Evolutionary conservation across 2,888 invertebrate genomes (phyloP), one percentile per base, ranked within the genome.

Genomic region (Laspeyria flexula): DNA sequence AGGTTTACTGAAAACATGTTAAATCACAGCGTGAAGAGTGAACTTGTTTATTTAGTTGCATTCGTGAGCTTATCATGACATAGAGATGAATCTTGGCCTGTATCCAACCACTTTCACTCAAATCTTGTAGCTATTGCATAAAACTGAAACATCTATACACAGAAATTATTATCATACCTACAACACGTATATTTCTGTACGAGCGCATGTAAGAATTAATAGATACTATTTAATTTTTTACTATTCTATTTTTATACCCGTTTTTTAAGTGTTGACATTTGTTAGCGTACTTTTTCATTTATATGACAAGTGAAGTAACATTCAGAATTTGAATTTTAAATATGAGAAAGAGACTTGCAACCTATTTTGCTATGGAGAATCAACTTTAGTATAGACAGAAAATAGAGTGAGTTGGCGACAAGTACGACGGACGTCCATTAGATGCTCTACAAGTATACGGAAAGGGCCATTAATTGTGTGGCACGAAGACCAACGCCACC

Each of bases 31-130:
- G 69, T 44, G 43, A 30, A 44, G 33, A 39, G 63, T 72, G 75
- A 77, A 79, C 71, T 74, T 81, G 79, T 83, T 82, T 82, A 85
- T 85, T 81, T 81, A 65, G 65, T 73, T 81, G 77, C 80, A 79
- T 81, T 74, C 72, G 73, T 69, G 70, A 73, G 77, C 70, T 79
- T 85, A 84, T 81, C 78, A 73, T 71, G 72, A 73, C 73, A 74
- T 71, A 74, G 72, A 73, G 60, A 64, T 78, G 75, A 76, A 64
- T 78, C 71, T 83, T 90, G 90, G 90, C 86, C 57, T 51, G 46
- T 55, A 54, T 83, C 88, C 90, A 90, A 85, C 65, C 69, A 86
- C 87, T 89, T 87, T 89, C 85, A 79, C 82, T 80, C 79, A 78
- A 82, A 83, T 80, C 80, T 77, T 70, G 68, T 63, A 75, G 71